A percentile compares a stretch with the other conserved stretches of the same genome.
Conservation (phyloP, 2,797 vertebrate species). For the Enteromius thamalakanensis region DNA sequence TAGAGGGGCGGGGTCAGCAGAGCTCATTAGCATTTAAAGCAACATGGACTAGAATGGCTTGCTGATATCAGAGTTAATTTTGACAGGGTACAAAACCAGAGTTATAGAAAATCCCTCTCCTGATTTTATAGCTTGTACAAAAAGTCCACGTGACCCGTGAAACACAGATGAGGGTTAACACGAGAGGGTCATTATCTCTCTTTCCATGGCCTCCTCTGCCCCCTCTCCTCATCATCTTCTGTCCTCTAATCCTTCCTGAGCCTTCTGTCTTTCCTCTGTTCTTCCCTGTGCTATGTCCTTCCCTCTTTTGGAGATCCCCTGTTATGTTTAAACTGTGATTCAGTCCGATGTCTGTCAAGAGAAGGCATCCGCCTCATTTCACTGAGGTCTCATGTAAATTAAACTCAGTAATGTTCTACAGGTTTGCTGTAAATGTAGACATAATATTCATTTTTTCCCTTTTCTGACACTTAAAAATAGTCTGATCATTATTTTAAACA, state of each 20-base stretch:
- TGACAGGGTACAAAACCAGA: not conserved
- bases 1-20: no score
- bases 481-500: not conserved
- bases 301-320: conserved; percentile 18
- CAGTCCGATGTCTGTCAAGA: conserved; percentile 18
- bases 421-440: not conserved
- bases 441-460: not conserved
- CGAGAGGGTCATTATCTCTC: conserved; percentile 20
- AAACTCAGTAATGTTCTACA: conserved; percentile 21
- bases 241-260: conserved; percentile 24
- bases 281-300: conserved; percentile 26
- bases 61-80: no score
- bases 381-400: conserved; percentile 13
- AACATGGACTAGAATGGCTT: no score
- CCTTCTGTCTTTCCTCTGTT: conserved; percentile 10
- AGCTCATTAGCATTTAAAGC: no score
- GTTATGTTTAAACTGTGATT: conserved; percentile 9
- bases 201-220: conserved; percentile 8
- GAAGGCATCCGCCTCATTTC: not conserved
- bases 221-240: conserved; percentile 31
- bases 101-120: not conserved
- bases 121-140: conserved; percentile 32
- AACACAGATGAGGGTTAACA: conserved; percentile 28
- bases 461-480: not conserved
- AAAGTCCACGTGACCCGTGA: not conserved